Conservation (phyloP, 2,797 vertebrate species). For the Anisognathus igniventris region DNA sequence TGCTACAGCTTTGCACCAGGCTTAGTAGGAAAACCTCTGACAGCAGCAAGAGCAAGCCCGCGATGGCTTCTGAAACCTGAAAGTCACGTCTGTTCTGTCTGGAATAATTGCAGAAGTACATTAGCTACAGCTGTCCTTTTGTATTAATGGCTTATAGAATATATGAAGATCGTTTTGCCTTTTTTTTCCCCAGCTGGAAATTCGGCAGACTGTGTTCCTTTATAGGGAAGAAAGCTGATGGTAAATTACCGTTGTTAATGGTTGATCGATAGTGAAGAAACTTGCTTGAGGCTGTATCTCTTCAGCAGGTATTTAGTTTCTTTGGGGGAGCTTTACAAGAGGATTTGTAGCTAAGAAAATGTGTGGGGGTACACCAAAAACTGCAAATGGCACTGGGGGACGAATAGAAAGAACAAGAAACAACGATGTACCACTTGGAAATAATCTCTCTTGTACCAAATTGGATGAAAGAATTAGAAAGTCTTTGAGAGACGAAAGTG, state of each 20-base stretch:
- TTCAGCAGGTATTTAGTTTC: background rate
- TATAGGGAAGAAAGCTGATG: background rate
- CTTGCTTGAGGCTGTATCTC: background rate
- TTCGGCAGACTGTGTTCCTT: background rate
- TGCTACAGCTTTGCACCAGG: conserved; percentile 29
- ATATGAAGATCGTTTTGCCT: background rate
- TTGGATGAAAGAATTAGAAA: conserved; percentile 43
- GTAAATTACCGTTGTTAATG: background rate
- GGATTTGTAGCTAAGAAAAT: conserved; percentile 44
- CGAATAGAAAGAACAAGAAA: conserved; percentile 1
- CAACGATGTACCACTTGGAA: background rate
- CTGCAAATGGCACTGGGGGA: background rate
- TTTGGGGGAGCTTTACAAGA: conserved; percentile 5
- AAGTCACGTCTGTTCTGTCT: background rate
- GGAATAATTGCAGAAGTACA: conserved; percentile 3
- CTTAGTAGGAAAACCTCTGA: conserved; percentile 23
- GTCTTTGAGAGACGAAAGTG: background rate
- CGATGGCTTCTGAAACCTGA: conserved; percentile 8
- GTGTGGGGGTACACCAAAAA: conserved; percentile 72
- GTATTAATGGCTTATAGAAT: conserved; percentile 22
- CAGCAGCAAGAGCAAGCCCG: conserved; percentile 49
- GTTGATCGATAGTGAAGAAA: conserved; percentile 2
- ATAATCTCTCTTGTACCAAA: conserved; percentile 7
- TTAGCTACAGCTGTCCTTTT: conserved; percentile 2
- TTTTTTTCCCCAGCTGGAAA: background rate